Evolutionary conservation across 2,888 invertebrate genomes (phyloP), one percentile per base, ranked within the genome.

Genomic region (Brassicogethes aeneus): DNA sequence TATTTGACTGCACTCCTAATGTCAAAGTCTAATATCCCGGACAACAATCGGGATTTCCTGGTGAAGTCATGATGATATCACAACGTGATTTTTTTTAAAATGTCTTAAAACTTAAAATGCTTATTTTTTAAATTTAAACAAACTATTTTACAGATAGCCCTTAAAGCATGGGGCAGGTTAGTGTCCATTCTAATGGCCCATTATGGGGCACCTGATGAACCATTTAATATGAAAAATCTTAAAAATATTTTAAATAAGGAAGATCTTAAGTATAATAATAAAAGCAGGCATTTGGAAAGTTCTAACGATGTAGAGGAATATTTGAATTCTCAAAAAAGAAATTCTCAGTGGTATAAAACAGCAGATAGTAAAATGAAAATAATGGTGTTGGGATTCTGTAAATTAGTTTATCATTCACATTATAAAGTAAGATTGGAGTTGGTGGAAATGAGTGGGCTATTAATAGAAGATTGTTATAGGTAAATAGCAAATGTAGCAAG

Each of bases 341-440:
- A 71, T 16, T 56, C 61, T 2, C 70, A 75, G 38, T 82, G 82
- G 82, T 76, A 75, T 51, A 52, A 59, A 37, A 70, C 75, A 53
- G 76, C 75, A 3, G 76, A 77, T 29, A 66, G 70, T 30, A 80
- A 79, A 55, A 60, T 83, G 35, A 63, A 69, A 3, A 44, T 68
- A 2, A 65, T 77, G 8, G 70, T 76, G 2, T 60, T 60, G 17
- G 69, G 74, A 38, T 64, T 84, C 10, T 61, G 69, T 2, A 64
- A 66, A 23, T 59, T 85, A 16, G 70, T 75, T 1, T 70, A 73
- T 2, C 79, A 85, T 61, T 69, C 75, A 1, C 78, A 84, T 49
- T 64, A 62, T 36, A 70, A 65, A 61, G 80, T 88, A 42, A 70
- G 85, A 36, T 62, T 63, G 37, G 80, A 81, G 62, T 69, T 86